Conservation (phyloP, 2,113 vertebrate species). For the Mobula hypostoma region DNA sequence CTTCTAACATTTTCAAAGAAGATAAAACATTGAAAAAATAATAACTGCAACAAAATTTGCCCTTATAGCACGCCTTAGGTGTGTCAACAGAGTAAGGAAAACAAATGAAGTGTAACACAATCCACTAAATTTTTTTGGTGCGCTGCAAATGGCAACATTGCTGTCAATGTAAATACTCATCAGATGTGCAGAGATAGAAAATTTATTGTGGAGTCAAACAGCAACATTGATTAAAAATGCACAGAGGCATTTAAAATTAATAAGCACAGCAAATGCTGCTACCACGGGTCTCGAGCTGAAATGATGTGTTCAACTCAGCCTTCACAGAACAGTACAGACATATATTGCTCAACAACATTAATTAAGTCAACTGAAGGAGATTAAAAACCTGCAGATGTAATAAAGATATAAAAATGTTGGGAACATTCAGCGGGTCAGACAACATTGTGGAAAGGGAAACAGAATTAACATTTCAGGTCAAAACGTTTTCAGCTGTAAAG, state of each 20-base stretch:
- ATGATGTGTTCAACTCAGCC: neutral
- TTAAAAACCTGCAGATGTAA: neutral
- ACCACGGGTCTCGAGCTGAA: neutral
- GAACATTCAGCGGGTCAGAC: no score
- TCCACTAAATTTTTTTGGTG: neutral
- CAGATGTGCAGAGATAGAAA: neutral
- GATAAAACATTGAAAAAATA: neutral
- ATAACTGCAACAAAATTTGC: neutral
- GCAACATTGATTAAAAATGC: slow-evolving; percentile 10
- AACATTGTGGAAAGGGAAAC: no score
- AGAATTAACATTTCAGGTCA: no score
- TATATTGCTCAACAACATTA: neutral
- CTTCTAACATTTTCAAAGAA: neutral
- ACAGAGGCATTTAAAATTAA: neutral
- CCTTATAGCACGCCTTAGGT: neutral
- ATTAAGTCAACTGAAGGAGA: slow-evolving; percentile 6
- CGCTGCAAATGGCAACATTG: slow-evolving; percentile 23
- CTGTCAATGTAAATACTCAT: neutral
- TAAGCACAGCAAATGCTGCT: neutral
- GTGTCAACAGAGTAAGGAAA: neutral
- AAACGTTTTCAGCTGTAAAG: no score
- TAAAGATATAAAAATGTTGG: no score
- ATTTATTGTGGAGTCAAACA: neutral
- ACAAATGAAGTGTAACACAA: slow-evolving; percentile 20
- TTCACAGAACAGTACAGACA: neutral